Conservation (phyloP, 2,888 invertebrate species). For the Amphipoea lucens region DNA sequence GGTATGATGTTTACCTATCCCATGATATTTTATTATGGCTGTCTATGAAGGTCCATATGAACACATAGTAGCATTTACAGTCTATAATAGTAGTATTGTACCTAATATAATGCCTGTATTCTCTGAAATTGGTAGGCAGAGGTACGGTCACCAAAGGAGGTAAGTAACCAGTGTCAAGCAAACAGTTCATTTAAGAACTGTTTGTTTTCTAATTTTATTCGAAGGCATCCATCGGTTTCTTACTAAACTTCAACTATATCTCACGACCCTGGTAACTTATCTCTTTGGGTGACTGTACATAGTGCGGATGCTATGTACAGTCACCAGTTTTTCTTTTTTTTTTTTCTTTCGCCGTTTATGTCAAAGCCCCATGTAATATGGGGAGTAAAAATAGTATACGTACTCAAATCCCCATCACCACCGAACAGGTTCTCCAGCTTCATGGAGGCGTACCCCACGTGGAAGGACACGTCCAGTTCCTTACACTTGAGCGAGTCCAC, state of each 20-base stretch:
- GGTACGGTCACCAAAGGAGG: not conserved
- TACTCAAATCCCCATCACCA: constrained; percentile 92
- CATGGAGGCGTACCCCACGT: constrained; percentile 91
- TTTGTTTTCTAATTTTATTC: too few relatives aligned
- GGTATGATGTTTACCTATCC: not conserved
- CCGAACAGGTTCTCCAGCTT: constrained; percentile 93
- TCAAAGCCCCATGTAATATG: not conserved
- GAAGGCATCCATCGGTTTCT: too few relatives aligned
- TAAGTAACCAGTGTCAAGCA: too few relatives aligned
- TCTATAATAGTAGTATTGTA: not conserved
- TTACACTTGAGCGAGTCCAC: constrained; percentile 91
- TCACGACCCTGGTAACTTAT: too few relatives aligned
- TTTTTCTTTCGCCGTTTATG: not conserved
- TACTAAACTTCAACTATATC: too few relatives aligned
- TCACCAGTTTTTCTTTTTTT: too few relatives aligned
- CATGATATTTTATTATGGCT: not conserved
- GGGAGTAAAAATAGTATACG: constrained; percentile 55
- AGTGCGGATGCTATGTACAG: too few relatives aligned
- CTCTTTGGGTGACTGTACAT: too few relatives aligned
- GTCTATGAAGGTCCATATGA: not conserved
- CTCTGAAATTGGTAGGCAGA: not conserved
- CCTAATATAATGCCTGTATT: not conserved
- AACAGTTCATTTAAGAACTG: too few relatives aligned
- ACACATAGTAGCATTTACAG: not conserved
- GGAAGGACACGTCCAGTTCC: constrained; percentile 92